A percentile compares a stretch with the other conserved stretches of the same genome.
These are phyloP conservation scores for Trimorus sp. DNA, from an alignment of 2,888 invertebrate species.

Conservation along the genomic window DNA sequence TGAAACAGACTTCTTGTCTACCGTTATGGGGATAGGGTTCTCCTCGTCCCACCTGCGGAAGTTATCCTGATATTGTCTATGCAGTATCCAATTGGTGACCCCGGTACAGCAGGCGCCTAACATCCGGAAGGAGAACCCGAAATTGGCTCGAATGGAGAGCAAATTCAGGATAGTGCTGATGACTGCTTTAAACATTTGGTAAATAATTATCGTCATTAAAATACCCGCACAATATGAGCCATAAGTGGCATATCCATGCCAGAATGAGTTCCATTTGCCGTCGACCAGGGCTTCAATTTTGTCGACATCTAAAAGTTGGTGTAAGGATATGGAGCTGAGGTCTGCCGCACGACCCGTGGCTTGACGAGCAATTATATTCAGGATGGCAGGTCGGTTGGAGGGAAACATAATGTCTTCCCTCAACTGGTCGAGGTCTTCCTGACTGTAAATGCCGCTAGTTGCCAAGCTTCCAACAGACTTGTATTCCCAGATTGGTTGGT, in stretches of 20 bases:
- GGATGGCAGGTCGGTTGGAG: background rate
- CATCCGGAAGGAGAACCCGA: background rate
- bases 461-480: conserved; percentile 4
- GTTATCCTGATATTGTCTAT: background rate
- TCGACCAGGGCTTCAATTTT: too few relatives aligned
- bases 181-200: background rate
- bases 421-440: background rate
- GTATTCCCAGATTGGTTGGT: conserved; percentile 1
- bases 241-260: background rate
- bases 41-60: background rate
- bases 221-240: background rate
- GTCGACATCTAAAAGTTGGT: background rate
- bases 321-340: background rate
- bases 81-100: background rate
- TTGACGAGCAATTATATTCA: background rate
- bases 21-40: too few relatives aligned
- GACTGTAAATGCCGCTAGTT: background rate
- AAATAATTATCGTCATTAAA: background rate
- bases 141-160: background rate
- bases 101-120: background rate
- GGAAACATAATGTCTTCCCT: conserved; percentile 16
- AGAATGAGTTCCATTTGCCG: background rate
- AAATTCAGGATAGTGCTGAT: background rate
- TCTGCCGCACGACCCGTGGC: background rate
- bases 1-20: too few relatives aligned